Evolutionary conservation across 2,113 vertebrate species (phyloP).

Genomic region (Serinus canaria): DNA sequence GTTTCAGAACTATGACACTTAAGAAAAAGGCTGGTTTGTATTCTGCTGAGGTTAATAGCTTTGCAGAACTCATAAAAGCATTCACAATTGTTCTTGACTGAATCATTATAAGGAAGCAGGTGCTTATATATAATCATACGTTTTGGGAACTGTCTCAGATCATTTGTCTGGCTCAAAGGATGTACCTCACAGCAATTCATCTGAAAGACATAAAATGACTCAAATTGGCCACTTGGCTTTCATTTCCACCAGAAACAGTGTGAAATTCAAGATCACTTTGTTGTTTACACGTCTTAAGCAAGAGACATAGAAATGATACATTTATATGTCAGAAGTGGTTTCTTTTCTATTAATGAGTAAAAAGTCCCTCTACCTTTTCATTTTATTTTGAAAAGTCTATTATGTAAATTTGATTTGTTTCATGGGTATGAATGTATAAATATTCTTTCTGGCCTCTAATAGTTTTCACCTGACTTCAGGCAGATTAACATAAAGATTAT

Average conservation of each 20-base stretch:
- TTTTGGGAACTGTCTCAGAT: not conserved
- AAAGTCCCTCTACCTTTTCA: not conserved
- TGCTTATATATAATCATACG: conserved; percentile 18
- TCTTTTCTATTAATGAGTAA: not conserved
- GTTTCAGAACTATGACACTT: not conserved
- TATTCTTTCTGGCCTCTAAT: not conserved
- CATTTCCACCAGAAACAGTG: not conserved
- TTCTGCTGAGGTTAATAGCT: conserved; percentile 20
- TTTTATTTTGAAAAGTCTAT: not conserved
- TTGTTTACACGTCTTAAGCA: conserved; percentile 21
- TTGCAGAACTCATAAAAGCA: not conserved
- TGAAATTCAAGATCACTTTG: not conserved
- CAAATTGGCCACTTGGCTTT: conserved; percentile 30
- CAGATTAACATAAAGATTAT: not conserved
- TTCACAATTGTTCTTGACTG: conserved; percentile 24
- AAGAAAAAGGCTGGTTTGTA: not conserved
- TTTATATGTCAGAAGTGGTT: not conserved
- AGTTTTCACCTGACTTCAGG: not conserved
- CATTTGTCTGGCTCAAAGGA: conserved; percentile 1
- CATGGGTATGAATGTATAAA: not conserved
- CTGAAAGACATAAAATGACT: conserved; percentile 28
- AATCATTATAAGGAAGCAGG: conserved; percentile 31
- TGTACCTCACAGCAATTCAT: not conserved
- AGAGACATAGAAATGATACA: not conserved
- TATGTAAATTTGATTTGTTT: not conserved